These are phyloP conservation scores for Phaethornis superciliosus DNA, from an alignment of 2,113 vertebrate species.

Conservation along the genomic window DNA sequence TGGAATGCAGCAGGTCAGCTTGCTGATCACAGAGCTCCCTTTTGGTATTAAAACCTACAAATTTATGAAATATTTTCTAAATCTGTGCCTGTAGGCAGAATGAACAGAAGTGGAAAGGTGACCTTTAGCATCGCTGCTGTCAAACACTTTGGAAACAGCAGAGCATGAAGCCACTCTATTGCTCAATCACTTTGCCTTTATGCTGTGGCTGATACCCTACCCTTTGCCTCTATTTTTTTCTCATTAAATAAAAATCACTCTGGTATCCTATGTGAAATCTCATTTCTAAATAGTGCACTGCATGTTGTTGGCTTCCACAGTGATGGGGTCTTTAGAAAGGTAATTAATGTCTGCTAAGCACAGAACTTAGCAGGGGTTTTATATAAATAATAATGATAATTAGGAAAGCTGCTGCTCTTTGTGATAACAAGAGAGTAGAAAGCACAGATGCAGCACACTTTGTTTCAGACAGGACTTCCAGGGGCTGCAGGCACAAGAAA, in stretches of 20 bases:
- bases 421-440: not conserved
- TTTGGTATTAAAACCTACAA: not conserved
- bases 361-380: not conserved
- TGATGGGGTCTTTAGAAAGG: accelerated
- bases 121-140: conserved; percentile 16
- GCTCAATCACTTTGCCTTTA: conserved; percentile 12
- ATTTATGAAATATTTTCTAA: not conserved
- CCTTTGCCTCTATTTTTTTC: not conserved
- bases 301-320: not conserved
- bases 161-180: not conserved
- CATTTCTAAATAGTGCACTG: not conserved
- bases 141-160: conserved; percentile 19
- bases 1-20: not conserved
- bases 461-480: not conserved
- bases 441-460: not conserved
- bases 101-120: conserved; percentile 45
- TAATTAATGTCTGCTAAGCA: not conserved
- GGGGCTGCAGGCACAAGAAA: not conserved
- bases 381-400: not conserved
- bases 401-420: not conserved
- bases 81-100: not conserved
- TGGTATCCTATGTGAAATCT: not conserved
- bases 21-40: not conserved
- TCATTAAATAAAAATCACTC: not conserved
- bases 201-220: not conserved